Evolutionary conservation across 1,140 invertebrate species (phyloP), one percentile per base, ranked within the genome.

Genomic region (Calephelis virginiensis): DNA sequence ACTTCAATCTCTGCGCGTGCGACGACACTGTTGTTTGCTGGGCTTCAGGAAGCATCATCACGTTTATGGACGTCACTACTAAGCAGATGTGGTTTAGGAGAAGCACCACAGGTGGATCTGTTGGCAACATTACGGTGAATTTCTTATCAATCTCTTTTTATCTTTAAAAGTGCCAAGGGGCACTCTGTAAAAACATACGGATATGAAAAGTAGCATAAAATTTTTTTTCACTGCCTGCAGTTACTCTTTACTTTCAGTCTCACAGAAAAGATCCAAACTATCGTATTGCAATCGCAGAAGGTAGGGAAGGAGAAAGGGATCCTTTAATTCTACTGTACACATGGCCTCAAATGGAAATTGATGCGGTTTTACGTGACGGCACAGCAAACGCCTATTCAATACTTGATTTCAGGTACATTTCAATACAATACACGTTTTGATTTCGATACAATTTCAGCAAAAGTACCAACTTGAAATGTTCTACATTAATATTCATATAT

Each of bases 201-300:
- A n/a, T n/a, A n/a, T n/a, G n/a, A n/a, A n/a, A n/a, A n/a, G n/a
- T n/a, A n/a, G n/a, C n/a, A n/a, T n/a, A n/a, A n/a, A n/a, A n/a
- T n/a, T n/a, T n/a, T n/a, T n/a, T n/a, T n/a, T n/a, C n/a, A n/a
- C n/a, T n/a, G n/a, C n/a, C n/a, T n/a, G n/a, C n/a, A n/a, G n/a
- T n/a, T n/a, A n/a, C n/a, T n/a, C n/a, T n/a, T n/a, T n/a, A n/a
- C n/a, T n/a, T 93, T 8, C 76, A 96, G 95, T 95, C 94, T 92
- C 96, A 97, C 92, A 94, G 96, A 67, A 91, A 82, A 69, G 92
- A 93, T 45, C 92, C 87, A 62, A 82, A 90, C 53, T 86, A 94
- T 66, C 95, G 96, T 68, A 94, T 98, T 77, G 96, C 96, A 11
- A 93, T 98, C n/a, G 97, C 93, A 10, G 97, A 98, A 91, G 97